Evolutionary conservation across 2,113 vertebrate species (phyloP).

Genomic region (Semicossyphus pulcher): DNA sequence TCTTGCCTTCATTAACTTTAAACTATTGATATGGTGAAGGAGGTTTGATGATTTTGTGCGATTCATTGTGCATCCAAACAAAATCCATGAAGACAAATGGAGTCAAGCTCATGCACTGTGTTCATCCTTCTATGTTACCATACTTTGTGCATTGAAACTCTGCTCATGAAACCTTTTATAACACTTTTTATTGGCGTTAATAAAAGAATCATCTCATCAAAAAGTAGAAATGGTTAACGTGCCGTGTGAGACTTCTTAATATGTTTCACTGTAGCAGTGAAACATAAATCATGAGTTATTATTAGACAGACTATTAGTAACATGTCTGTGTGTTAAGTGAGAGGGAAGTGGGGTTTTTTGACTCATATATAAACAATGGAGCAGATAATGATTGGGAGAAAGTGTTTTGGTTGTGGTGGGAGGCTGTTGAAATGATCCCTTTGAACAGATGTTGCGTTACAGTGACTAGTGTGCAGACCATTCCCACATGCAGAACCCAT

Average conservation of each 20-base stretch:
- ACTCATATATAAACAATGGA: conserved; percentile 54
- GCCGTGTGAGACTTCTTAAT: not conserved
- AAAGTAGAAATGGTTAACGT: not conserved
- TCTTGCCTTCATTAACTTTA: too few species aligned
- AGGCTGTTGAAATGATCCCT: conserved; percentile 69
- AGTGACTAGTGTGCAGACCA: conserved; percentile 60
- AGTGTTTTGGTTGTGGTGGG: conserved; percentile 42
- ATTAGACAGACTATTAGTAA: not conserved
- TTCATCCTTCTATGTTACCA: too few species aligned
- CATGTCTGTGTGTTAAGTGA: not conserved
- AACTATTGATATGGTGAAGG: too few species aligned
- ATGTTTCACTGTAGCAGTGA: too few species aligned
- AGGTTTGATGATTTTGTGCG: too few species aligned
- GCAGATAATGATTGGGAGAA: conserved; percentile 58
- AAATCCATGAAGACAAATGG: not conserved
- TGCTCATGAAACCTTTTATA: too few species aligned
- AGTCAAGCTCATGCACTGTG: too few species aligned
- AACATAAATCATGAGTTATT: not conserved
- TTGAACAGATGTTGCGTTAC: conserved; percentile 74
- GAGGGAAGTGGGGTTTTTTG: not conserved
- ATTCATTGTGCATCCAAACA: not conserved
- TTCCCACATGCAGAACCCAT: conserved; percentile 72
- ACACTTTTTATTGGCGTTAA: too few species aligned
- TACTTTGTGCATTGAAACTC: too few species aligned
- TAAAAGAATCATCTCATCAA: not conserved